Evolutionary conservation across 2,113 vertebrate genomes (phyloP).

Genomic region (Stegostoma tigrinum): DNA sequence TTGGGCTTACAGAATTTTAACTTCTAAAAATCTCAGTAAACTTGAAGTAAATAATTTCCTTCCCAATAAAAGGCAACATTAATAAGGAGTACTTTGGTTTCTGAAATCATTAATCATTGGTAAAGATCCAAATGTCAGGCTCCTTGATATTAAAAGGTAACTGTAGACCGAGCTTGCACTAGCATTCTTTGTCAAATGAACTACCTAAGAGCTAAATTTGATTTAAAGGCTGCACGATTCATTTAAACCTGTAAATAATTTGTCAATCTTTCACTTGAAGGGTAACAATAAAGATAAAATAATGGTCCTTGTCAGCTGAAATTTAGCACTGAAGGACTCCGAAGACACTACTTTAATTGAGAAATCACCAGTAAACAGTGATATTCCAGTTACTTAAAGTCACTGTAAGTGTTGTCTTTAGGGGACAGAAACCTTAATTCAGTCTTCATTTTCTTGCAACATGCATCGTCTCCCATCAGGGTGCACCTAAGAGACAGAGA

Average conservation of each 20-base stretch:
- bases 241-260: background rate
- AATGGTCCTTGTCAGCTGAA: background rate
- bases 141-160: background rate
- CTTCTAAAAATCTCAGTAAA: background rate
- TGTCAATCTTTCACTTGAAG: background rate
- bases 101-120: background rate
- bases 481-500: slow-evolving; percentile 88
- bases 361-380: slow-evolving; percentile 26
- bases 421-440: slow-evolving; percentile 80
- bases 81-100: background rate
- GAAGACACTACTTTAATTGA: background rate
- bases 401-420: slow-evolving; percentile 49
- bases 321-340: background rate
- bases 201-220: background rate
- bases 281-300: background rate
- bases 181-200: background rate
- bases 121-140: background rate
- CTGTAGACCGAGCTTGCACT: background rate
- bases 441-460: slow-evolving; percentile 64
- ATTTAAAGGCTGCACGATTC: background rate
- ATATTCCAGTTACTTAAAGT: slow-evolving; percentile 26
- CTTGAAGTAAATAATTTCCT: background rate
- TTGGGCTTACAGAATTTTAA: background rate
- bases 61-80: background rate
- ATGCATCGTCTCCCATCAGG: slow-evolving; percentile 65